Evolutionary conservation across 2,888 invertebrate species (phyloP).

Genomic region (Campaea margaritaria): DNA sequence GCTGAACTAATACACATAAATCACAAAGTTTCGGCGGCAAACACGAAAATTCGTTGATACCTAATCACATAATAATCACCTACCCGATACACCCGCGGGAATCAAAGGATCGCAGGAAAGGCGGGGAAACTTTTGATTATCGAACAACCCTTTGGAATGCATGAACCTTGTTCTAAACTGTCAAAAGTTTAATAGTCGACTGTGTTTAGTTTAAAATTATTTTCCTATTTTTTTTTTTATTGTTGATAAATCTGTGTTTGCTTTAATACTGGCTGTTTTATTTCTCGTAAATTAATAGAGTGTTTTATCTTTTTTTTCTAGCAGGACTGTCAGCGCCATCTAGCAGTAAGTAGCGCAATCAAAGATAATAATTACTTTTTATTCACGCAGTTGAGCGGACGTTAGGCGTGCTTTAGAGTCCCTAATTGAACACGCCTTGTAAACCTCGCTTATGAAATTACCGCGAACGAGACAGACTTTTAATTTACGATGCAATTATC

Average conservation of each 20-base stretch:
- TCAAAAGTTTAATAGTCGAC: constrained; percentile 24
- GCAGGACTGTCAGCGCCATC: constrained; percentile 53
- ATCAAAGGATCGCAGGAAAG: constrained; percentile 56
- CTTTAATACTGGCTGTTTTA: constrained; percentile 6
- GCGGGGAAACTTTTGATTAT: constrained; percentile 46
- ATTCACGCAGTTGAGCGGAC: constrained; percentile 1
- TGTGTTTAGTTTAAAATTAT: constrained; percentile 7
- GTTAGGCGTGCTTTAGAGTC: constrained; percentile 11
- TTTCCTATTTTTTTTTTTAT: neutral
- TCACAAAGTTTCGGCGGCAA: constrained; percentile 73
- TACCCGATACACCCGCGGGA: constrained; percentile 62
- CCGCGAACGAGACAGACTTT: constrained; percentile 64
- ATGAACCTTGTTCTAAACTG: constrained; percentile 27
- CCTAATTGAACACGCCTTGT: constrained; percentile 53
- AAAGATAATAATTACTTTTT: constrained; percentile 22
- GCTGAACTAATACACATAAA: constrained; percentile 72
- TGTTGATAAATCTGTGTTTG: too few species aligned
- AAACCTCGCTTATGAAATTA: constrained; percentile 66
- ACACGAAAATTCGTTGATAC: constrained; percentile 70
- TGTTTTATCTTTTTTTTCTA: constrained; percentile 30
- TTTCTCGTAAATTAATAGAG: constrained; percentile 32
- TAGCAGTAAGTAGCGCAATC: constrained; percentile 47
- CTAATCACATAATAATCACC: constrained; percentile 79
- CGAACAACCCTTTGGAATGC: constrained; percentile 31
- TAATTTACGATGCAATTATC: constrained; percentile 77